Base-by-base conservation (phyloP, 2,113 vertebrate genomes). In the Oxygymnocypris stewartii region DNA sequence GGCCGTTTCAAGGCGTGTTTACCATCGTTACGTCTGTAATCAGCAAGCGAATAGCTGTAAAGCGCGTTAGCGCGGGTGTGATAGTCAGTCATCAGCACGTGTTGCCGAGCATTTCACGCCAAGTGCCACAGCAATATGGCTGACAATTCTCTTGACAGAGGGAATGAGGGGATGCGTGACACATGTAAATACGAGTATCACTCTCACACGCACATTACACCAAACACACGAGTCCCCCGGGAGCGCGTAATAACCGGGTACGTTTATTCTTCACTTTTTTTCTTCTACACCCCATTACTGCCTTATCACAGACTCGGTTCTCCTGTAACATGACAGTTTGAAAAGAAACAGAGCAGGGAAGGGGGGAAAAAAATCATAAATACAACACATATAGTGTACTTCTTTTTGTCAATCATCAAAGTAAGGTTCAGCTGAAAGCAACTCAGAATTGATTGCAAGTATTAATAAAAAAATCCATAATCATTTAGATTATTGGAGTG, bases 211-310 rank as follows among this genome's bases (percentile, higher is more conserved):
- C 74, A 79, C 73, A 78, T 74, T 86, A 78, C 86, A 59, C 59
- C 88, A 90, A 88, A 90, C 89, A 89, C 83, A 63, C 80, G 54
- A 13, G 71, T 86, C 90, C 87, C 78, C n/a, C 2, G 89, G 88
- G 89, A 87, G 31, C 12, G 9, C 20, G 59, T 87, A 88, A 91
- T 84, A 89, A 88, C 71, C 83, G 76, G 85, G 78, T 49, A 78
- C 79, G 40, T 76, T 89, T 74, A 76, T 76, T 78, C 73, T 59
- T 75, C 18, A 3, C 23, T 63, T 57, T 28, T 14, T 86, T 84
- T 59, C 57, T 16, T 91, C 88, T 90, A 88, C 88, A 90, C 84
- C 85, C 89, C 87, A 91, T 92, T 91, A 91, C 89, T 88, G 88
- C 71, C 89, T 86, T 87, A 90, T 90, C 89, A 89, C 63, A 86